Percentiles rank a stretch among this genome's conserved stretches.
Evolutionary conservation across 2,888 invertebrate genomes (phyloP).

Genomic region (Drosophila mimetica): DNA sequence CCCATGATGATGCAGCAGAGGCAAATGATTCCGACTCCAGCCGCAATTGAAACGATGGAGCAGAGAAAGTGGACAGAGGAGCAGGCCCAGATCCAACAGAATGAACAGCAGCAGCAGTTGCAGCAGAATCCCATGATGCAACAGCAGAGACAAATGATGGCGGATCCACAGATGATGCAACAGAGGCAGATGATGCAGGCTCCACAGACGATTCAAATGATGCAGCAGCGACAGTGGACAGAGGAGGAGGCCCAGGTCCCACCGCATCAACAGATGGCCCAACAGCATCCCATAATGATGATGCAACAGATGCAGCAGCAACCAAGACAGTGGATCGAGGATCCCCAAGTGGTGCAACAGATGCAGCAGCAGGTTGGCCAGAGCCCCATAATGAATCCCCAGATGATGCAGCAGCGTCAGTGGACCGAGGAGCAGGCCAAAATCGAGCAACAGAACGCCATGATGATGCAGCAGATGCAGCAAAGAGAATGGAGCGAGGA

Average conservation of each 20-base stretch:
- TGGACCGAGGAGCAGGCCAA: conserved; percentile 9
- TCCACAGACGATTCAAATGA: not conserved
- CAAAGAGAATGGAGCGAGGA: conserved; percentile 5
- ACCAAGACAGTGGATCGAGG: conserved; percentile 3
- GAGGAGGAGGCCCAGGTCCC: conserved; percentile 20
- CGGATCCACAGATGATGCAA: not conserved
- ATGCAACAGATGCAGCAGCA: conserved; percentile 17
- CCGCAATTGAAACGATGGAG: too few species aligned
- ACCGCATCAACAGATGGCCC: conserved; percentile 10
- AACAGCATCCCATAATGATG: conserved; percentile 20
- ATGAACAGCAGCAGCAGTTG: too few species aligned
- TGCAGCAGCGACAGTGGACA: not conserved
- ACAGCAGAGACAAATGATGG: too few species aligned
- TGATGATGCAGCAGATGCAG: conserved; percentile 7
- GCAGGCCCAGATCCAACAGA: too few species aligned
- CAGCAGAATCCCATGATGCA: not conserved
- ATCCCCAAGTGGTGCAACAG: conserved; percentile 22
- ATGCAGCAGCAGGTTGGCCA: conserved; percentile 23
- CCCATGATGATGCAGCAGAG: too few species aligned
- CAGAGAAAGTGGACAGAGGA: too few species aligned
- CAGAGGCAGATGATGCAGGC: conserved; percentile 11
- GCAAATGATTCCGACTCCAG: too few species aligned
- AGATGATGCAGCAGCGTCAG: conserved; percentile 11
- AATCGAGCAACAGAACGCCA: too few species aligned
- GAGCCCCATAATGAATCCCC: not conserved